Evolutionary conservation across 2,888 invertebrate genomes (phyloP).

Genomic region (Drosophila mercatorum): DNA sequence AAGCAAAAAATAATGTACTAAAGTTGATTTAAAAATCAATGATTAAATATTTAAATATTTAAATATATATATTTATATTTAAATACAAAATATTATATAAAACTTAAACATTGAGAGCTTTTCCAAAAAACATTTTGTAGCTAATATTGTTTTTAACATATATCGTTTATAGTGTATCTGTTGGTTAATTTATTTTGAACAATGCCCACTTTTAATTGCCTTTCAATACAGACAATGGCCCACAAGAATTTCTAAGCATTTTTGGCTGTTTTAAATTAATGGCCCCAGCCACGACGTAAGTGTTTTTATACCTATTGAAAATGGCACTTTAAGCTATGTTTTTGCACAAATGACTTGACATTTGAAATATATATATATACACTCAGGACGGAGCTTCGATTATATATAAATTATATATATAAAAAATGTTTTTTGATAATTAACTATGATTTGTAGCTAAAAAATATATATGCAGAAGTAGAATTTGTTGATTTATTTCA

Average conservation of each 20-base stretch:
- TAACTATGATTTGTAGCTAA: not conserved
- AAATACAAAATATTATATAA: no score
- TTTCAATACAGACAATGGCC: constrained; percentile 23
- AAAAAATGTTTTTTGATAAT: not conserved
- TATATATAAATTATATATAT: no score
- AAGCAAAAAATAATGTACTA: no score
- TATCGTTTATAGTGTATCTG: constrained; percentile 16
- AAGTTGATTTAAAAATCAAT: no score
- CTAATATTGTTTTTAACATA: not conserved
- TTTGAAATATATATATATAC: not conserved
- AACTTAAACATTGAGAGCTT: not conserved
- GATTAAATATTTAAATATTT: no score
- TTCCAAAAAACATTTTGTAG: not conserved
- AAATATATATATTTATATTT: no score
- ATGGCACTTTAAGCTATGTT: not conserved
- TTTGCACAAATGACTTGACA: not conserved
- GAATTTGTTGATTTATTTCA: not conserved
- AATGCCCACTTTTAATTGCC: constrained; percentile 10
- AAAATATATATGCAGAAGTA: not conserved
- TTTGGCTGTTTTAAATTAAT: constrained; percentile 44
- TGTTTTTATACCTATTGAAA: not conserved
- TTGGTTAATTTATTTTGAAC: not conserved
- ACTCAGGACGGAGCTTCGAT: no score
- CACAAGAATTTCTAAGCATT: constrained; percentile 30
- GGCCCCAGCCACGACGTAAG: constrained; percentile 24